Evolutionary conservation across 64 coral and sea anemone genomes (phyloP).

Genomic region (Montipora capricornis): DNA sequence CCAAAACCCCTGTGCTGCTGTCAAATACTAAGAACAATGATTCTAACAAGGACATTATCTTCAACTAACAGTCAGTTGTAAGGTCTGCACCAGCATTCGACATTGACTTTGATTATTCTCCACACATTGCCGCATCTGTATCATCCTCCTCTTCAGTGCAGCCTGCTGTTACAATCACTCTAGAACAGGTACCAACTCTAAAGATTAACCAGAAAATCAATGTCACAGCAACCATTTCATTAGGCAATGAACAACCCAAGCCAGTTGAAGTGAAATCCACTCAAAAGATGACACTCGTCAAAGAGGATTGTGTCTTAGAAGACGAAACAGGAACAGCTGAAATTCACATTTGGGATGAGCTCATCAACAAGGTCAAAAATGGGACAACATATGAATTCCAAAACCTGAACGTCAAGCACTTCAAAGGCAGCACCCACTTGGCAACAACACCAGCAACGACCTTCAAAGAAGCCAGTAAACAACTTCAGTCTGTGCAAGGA

Average conservation of each 20-base stretch:
- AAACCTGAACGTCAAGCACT: conserved; percentile 54
- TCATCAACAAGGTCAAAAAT: conserved; percentile 44
- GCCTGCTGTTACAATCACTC: conserved; percentile 28
- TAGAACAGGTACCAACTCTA: conserved; percentile 36
- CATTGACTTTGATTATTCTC: conserved; percentile 47
- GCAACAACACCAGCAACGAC: conserved; percentile 45
- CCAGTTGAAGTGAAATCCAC: conserved; percentile 45
- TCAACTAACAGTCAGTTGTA: conserved; percentile 61
- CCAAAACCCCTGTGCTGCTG: conserved; percentile 62
- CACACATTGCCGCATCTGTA: conserved; percentile 30
- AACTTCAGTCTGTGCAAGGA: conserved; percentile 53
- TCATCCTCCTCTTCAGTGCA: conserved; percentile 2
- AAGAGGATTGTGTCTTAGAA: conserved; percentile 67
- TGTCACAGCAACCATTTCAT: conserved; percentile 38
- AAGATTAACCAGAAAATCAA: conserved; percentile 59
- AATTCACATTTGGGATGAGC: conserved; percentile 56
- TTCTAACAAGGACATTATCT: conserved; percentile 38
- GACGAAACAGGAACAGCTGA: conserved; percentile 45
- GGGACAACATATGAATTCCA: conserved; percentile 30
- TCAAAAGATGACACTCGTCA: conserved; percentile 32
- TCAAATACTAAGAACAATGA: conserved; percentile 51
- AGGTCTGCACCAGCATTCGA: conserved; percentile 44
- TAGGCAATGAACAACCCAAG: conserved; percentile 48
- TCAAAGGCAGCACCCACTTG: conserved; percentile 45
- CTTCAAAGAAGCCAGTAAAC: conserved; percentile 34